Percentiles rank a stretch among this genome's conserved stretches.
These are phyloP conservation scores for Ptychodera flava DNA, from an alignment of 35 echinoderm and acorn worm species.

Conservation along the genomic window DNA sequence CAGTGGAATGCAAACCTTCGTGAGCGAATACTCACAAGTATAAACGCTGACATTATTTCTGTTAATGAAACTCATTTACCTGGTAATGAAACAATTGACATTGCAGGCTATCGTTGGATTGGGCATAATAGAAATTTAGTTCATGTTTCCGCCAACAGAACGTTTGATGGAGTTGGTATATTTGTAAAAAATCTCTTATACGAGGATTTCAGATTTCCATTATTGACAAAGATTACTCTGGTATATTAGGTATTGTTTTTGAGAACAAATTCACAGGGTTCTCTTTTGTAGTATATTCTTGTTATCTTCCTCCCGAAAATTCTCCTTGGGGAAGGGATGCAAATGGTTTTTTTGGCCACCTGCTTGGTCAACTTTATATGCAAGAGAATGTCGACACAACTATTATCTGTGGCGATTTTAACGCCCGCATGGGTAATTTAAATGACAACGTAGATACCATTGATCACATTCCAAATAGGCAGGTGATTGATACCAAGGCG, in stretches of 20 bases:
- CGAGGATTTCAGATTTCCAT: background rate
- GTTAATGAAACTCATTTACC: background rate
- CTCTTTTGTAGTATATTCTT: background rate
- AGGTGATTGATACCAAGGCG: background rate
- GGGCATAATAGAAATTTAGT: background rate
- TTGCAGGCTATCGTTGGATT: background rate
- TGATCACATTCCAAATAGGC: background rate
- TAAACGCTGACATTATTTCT: background rate
- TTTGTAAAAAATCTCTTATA: background rate
- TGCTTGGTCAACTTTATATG: background rate
- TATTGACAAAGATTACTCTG: background rate
- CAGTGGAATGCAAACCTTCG: background rate
- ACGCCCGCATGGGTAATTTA: background rate
- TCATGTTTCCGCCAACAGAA: background rate
- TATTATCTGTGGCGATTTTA: background rate
- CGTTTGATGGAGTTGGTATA: background rate
- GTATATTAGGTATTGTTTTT: background rate
- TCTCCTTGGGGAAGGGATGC: background rate
- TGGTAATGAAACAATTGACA: background rate
- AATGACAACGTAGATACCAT: background rate
- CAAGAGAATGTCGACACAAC: background rate
- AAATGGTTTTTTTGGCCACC: background rate
- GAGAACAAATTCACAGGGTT: background rate
- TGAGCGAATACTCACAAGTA: background rate
- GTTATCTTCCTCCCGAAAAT: background rate